phyloP scores from a whole-genome alignment of 2,113 vertebrate genomes.

The Nothoprocta pentlandii region DNA sequence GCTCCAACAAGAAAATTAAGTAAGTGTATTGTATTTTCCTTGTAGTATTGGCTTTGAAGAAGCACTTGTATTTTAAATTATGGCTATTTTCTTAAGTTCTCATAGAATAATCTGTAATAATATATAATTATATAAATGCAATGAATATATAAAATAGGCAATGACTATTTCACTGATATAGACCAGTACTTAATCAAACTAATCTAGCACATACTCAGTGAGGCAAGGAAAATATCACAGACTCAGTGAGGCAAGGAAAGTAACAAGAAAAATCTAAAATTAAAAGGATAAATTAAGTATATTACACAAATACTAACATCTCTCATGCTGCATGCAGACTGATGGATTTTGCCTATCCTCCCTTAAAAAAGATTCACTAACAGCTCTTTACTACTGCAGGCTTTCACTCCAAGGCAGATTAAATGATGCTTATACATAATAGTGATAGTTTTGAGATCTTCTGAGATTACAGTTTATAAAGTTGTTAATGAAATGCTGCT shows the following conservation, averaged over 20 bases:
- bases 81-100: background rate
- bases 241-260: background rate
- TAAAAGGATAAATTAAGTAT: background rate
- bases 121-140: background rate
- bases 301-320: background rate
- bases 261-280: background rate
- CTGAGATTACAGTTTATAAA: slow-evolving; percentile 9
- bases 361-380: background rate
- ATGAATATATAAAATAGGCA: background rate
- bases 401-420: background rate
- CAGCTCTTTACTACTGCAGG: background rate
- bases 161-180: background rate
- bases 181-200: background rate
- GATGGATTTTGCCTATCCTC: background rate
- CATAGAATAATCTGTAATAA: background rate
- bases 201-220: background rate
- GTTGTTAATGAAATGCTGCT: background rate
- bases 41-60: background rate
- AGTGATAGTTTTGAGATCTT: background rate
- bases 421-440: background rate
- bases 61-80: background rate
- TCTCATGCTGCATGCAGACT: background rate
- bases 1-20: background rate
- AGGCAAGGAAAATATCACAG: background rate
- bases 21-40: background rate